phyloP scores from a whole-genome alignment of 2,797 vertebrate genomes.

The Halcyon smyrnensis region DNA sequence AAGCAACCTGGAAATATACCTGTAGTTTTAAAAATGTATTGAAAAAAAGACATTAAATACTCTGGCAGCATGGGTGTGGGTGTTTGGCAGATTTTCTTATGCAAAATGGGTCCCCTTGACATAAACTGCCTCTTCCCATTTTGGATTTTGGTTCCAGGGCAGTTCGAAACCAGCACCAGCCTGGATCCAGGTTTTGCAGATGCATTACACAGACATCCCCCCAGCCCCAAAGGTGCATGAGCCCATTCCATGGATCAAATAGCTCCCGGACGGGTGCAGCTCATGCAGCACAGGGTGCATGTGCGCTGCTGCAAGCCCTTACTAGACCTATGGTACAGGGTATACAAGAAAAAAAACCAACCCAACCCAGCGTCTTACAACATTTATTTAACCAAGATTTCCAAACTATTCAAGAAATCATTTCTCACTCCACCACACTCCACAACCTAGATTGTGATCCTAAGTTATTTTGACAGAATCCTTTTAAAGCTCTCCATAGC shows the following conservation, averaged over 20 bases:
- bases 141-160: background rate
- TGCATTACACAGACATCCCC: rapidly evolving
- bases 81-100: background rate
- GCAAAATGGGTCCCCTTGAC: background rate
- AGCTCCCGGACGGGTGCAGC: rapidly evolving
- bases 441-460: background rate
- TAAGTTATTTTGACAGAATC: conserved; percentile 32
- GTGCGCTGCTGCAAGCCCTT: background rate
- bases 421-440: background rate
- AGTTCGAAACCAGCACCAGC: background rate
- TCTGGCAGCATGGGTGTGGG: background rate
- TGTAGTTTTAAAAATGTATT: background rate
- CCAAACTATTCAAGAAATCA: background rate
- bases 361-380: rapidly evolving
- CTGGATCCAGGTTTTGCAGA: rapidly evolving
- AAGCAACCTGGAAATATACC: background rate
- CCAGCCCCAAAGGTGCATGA: background rate
- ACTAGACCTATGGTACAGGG: rapidly evolving
- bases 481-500: conserved; percentile 9
- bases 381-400: background rate
- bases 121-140: background rate
- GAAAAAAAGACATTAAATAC: background rate
- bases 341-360: background rate
- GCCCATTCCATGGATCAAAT: background rate
- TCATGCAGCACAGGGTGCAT: rapidly evolving